These are phyloP conservation scores for Epizoanthus scotinus DNA, from an alignment of 92 coral and sea anemone species.

Conservation along the genomic window DNA sequence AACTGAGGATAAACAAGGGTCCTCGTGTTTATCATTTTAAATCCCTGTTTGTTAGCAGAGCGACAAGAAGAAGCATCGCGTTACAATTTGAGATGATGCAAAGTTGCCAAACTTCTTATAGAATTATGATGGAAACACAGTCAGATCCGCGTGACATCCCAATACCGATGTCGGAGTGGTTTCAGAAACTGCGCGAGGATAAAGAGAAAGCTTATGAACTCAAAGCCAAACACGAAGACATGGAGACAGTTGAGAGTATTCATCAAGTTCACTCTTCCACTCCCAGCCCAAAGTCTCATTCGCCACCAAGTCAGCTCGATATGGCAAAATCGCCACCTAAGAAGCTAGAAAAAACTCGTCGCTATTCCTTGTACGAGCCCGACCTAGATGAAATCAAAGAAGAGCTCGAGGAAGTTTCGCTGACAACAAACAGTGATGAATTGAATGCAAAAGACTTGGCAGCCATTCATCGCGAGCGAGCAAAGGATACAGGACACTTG, in stretches of 20 bases:
- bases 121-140: constrained; percentile 25
- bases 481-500: constrained; percentile 26
- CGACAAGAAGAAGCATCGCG: background rate
- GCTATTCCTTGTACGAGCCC: constrained; percentile 35
- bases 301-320: constrained; percentile 10
- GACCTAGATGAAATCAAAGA: constrained; percentile 34
- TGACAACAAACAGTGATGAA: background rate
- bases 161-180: constrained; percentile 39
- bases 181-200: constrained; percentile 38
- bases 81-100: background rate
- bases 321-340: constrained; percentile 21
- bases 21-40: constrained; percentile 41
- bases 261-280: constrained; percentile 11
- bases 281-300: constrained; percentile 14
- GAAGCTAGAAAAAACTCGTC: constrained; percentile 20
- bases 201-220: constrained; percentile 34
- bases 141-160: constrained; percentile 33
- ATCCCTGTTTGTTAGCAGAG: constrained; percentile 42
- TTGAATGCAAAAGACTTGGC: constrained; percentile 9
- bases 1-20: constrained; percentile 34
- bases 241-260: constrained; percentile 31
- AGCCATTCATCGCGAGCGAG: constrained; percentile 40
- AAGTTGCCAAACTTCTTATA: background rate
- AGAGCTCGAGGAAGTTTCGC: constrained; percentile 28
- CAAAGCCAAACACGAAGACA: constrained; percentile 36